Base-by-base conservation (phyloP, 2,797 vertebrate species). In the Amphiprion clarkii region DNA sequence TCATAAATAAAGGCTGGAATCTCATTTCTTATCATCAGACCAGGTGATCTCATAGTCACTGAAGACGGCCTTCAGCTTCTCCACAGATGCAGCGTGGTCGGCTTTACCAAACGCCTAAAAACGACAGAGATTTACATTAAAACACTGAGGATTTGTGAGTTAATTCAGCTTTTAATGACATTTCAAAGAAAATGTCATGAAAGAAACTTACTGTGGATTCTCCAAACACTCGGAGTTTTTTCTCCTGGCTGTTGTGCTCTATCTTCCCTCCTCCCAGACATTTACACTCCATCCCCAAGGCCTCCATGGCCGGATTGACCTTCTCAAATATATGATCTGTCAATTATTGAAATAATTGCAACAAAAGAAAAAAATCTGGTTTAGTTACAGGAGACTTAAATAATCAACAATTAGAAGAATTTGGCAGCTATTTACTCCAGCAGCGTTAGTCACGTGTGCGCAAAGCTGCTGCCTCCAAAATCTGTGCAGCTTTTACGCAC, bases 271-370 rank as follows among this genome's bases (percentile, higher is more conserved):
- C 97, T 84, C 96, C 97, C 0, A 97, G 96, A 74, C 96, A 97
- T 71, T 91, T 94, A 80, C 96, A 96, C 78, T 96, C 95, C 71
- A 97, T 91, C 19, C 96, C 96, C 74, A 97, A 85, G 40, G 94
- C 90, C 74, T 96, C 94, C 94, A 98, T 90, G 39, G 96, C 95
- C 1, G 96, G 95, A 40, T 49, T 93, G 67, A 97, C 86, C 81
- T 96, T 97, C 61, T 98, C 97, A 94, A 97, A 97, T 84, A 98
- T 97, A 65, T 98, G 95, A 94, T 96, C 97, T 98, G 88, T n/a
- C 89, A 87, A 71, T 61, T 1, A 60, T 21, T 14, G 4, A 62
- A 64, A 46, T 12, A 0, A 33, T 3, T 54, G 0, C 67, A 48
- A 49, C 5, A 56, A 57, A 19, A 82, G 0, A 58, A 2, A 14